Conservation (phyloP, 2,797 vertebrate genomes). For the Tragopan temminckii region DNA sequence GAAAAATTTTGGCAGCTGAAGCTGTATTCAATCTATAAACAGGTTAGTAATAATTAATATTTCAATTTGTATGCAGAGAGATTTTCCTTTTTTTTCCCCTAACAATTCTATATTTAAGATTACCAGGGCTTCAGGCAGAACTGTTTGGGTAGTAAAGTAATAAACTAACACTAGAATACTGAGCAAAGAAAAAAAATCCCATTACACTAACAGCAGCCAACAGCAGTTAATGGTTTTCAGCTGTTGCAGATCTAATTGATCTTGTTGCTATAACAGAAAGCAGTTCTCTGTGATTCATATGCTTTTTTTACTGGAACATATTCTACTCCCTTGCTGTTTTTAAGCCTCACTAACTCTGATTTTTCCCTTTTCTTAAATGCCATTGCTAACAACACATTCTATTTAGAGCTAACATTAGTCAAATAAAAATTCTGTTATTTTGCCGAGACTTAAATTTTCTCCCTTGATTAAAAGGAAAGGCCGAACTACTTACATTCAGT, state of each 20-base stretch:
- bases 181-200: constrained; percentile 36
- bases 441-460: constrained; percentile 36
- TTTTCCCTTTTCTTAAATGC: constrained; percentile 70
- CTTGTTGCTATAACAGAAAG: constrained; percentile 66
- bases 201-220: constrained; percentile 60
- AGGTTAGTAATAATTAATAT: constrained; percentile 71
- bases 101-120: constrained; percentile 68
- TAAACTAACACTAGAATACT: constrained; percentile 56
- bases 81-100: constrained; percentile 60
- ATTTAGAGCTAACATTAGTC: constrained; percentile 73
- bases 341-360: constrained; percentile 50
- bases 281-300: constrained; percentile 63
- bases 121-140: constrained; percentile 64
- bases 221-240: constrained; percentile 70
- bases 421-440: constrained; percentile 60
- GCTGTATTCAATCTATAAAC: constrained; percentile 65
- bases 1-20: constrained; percentile 37
- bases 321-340: constrained; percentile 62
- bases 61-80: constrained; percentile 64
- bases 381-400: constrained; percentile 62
- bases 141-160: constrained; percentile 67
- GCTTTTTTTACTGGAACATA: constrained; percentile 48
- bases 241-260: constrained; percentile 69
- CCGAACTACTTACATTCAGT: constrained; percentile 6
- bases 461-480: constrained; percentile 43